A percentile compares a stretch with the other conserved stretches of the same genome.
These are phyloP conservation scores for Diloba caeruleocephala DNA, from an alignment of 2,888 invertebrate genomes.

Conservation along the genomic window DNA sequence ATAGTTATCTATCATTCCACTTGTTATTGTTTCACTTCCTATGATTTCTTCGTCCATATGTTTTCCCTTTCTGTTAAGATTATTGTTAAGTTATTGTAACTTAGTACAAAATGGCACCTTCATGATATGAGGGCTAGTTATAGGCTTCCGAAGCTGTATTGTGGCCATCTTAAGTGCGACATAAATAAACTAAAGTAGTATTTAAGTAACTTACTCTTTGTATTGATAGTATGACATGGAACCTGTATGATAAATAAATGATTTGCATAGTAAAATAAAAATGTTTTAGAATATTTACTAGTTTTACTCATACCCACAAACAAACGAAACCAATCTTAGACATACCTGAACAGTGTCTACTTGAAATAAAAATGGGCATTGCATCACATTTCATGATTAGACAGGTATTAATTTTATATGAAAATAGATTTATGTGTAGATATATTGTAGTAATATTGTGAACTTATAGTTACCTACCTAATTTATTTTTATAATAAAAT, in stretches of 20 bases:
- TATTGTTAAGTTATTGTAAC: slow-evolving; percentile 73
- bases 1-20: slow-evolving; percentile 73
- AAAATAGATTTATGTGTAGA: too few species aligned
- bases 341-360: not conserved
- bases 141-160: slow-evolving; percentile 77
- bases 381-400: too few species aligned
- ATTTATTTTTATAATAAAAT: too few species aligned
- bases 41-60: slow-evolving; percentile 61
- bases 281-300: slow-evolving; percentile 75
- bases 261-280: slow-evolving; percentile 86
- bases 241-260: slow-evolving; percentile 77
- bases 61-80: slow-evolving; percentile 66
- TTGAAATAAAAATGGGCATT: not conserved
- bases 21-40: slow-evolving; percentile 83
- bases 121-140: slow-evolving; percentile 67
- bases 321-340: not conserved
- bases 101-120: slow-evolving; percentile 85
- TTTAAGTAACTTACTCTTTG: slow-evolving; percentile 78
- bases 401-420: too few species aligned
- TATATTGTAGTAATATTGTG: too few species aligned
- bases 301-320: slow-evolving; percentile 40
- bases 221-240: slow-evolving; percentile 76
- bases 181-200: slow-evolving; percentile 74
- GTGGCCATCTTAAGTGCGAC: slow-evolving; percentile 85
- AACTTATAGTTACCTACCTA: too few species aligned